Evolutionary conservation across 2,888 invertebrate genomes (phyloP).

Genomic region (Strigamia maritima): DNA sequence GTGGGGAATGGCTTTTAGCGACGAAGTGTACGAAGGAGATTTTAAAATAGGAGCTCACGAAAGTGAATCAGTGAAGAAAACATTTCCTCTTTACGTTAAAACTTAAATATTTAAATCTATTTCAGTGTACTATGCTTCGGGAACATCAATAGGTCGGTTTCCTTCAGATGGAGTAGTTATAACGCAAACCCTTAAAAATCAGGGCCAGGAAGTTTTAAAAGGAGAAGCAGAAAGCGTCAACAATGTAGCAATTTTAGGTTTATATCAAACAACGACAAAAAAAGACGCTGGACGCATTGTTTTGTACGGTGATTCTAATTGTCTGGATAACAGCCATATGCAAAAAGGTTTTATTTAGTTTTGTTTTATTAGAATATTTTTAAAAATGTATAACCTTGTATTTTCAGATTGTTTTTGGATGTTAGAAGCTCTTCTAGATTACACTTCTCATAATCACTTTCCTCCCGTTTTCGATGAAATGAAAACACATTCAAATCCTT

Average conservation of each 20-base stretch:
- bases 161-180: conserved; percentile 69
- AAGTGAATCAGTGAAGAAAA: conserved; percentile 51
- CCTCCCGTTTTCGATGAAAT: conserved; percentile 68
- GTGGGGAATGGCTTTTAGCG: conserved; percentile 77
- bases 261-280: conserved; percentile 51
- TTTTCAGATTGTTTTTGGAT: conserved; percentile 80
- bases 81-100: background rate
- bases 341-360: conserved; percentile 60
- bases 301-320: conserved; percentile 94
- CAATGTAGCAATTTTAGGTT: conserved; percentile 54
- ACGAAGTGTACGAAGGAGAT: conserved; percentile 66
- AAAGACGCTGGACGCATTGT: conserved; percentile 69
- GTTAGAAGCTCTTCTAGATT: conserved; percentile 82
- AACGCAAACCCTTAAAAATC: conserved; percentile 73
- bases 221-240: conserved; percentile 50
- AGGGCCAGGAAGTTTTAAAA: conserved; percentile 62
- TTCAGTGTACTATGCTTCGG: conserved; percentile 81
- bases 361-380: background rate
- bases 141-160: conserved; percentile 80
- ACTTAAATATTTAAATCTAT: conserved; percentile 31
- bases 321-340: conserved; percentile 83
- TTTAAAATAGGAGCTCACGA: conserved; percentile 82
- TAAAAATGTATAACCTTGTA: conserved; percentile 46
- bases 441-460: conserved; percentile 75
- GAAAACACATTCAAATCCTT: conserved; percentile 54